phyloP scores from a whole-genome alignment of 2,797 vertebrate genomes.

The Arremon aurantiirostris region DNA sequence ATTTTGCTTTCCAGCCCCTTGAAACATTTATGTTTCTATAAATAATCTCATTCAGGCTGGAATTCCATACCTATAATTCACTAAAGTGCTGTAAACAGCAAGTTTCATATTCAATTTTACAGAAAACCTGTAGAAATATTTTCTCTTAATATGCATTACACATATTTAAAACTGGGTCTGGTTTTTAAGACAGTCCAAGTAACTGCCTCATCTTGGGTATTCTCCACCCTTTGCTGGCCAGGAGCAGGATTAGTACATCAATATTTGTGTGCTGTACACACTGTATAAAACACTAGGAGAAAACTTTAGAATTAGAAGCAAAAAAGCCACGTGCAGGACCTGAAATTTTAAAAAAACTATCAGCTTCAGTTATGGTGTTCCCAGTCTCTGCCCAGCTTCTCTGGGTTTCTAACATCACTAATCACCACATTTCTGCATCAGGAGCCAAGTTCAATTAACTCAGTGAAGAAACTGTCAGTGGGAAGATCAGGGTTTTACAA shows the following conservation, averaged over 20 bases:
- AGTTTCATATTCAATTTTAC: background rate
- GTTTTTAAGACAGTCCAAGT: background rate
- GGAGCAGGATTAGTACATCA: background rate
- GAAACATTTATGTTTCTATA: background rate
- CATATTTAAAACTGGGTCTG: background rate
- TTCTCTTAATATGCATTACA: background rate
- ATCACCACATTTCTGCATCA: background rate
- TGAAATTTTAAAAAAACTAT: background rate
- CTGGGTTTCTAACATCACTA: background rate
- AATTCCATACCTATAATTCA: constrained; percentile 18
- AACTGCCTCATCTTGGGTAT: background rate
- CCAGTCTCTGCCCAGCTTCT: background rate
- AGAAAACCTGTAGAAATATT: background rate
- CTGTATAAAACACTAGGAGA: background rate
- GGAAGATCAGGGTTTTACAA: background rate
- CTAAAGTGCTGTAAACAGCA: background rate
- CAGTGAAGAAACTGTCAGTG: background rate
- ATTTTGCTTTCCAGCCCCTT: background rate
- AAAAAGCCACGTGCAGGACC: rapidly evolving
- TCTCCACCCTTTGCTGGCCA: background rate
- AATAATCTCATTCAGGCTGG: background rate
- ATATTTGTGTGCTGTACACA: background rate
- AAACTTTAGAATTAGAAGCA: background rate
- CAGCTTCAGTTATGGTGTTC: background rate
- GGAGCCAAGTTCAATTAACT: background rate